Base-by-base conservation (phyloP, 1,140 invertebrate genomes). In the Microplitis mediator region DNA sequence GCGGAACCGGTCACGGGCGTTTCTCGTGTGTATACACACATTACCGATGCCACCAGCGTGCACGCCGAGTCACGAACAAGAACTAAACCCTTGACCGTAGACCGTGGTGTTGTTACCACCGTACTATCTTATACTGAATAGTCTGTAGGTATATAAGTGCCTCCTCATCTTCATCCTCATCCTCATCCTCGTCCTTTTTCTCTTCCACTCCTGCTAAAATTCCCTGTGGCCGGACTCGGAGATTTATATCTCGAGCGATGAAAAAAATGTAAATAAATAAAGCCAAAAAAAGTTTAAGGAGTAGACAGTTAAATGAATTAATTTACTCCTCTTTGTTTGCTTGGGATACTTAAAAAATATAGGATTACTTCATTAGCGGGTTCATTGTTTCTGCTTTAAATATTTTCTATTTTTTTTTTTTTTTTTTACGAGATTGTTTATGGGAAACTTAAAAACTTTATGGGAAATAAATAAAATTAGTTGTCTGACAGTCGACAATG, bases 1-100 rank as follows among this genome's bases (percentile, higher is more conserved):
- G 16, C 9, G 62, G 65, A 71, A 72, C 71, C 71, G 71, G 71
- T 72, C 71, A 72, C 71, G 71, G 63, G 71, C 52, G 54, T 61
- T 67, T 61, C 50, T 72, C 70, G 45, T 71, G 70, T 71, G 70
- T 71, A 58, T 71, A 71, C 70, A 71, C 70, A 71, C 36, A 71
- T 71, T 71, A 65, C 62, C 64, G 71, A 72, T 72, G 71, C 71
- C 64, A 72, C 71, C 64, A 67, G 62, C 36, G 69, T 36, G 54
- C 67, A 35, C 35, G 54, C 51, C 23, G 62, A 61, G 62, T 72
- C 62, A 58, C 58, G 62, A 65, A 65, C 31, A 64, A 45, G 39
- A 45, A 45, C 39, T 68, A 14, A 11, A 14, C 34, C 16, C 68
- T 35, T 56, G 45, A 67, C 16, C 34, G 65, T 67, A 31, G 39